Conservation (phyloP, 2,797 vertebrate species). For the Phylloscopus collybita region DNA sequence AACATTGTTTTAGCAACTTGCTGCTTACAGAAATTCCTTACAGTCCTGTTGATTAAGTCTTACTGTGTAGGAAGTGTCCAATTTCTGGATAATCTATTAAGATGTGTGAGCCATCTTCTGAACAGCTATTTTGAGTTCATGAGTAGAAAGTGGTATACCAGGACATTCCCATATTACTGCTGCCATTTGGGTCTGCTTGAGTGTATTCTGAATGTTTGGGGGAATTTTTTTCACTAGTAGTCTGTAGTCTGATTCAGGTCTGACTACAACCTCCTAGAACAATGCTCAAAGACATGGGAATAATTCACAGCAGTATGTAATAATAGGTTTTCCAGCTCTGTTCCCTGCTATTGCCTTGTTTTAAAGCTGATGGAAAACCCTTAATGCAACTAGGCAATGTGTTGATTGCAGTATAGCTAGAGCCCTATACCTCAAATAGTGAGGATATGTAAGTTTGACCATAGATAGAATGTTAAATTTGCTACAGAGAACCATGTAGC, state of each 20-base stretch:
- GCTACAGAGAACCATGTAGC: not conserved
- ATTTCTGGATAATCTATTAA: not conserved
- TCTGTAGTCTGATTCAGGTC: not conserved
- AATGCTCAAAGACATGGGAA: not conserved
- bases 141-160: not conserved
- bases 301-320: not conserved
- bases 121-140: not conserved
- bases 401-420: not conserved
- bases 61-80: not conserved
- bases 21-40: not conserved
- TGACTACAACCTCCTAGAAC: not conserved
- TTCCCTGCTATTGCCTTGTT: not conserved
- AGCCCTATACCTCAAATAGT: not conserved
- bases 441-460: not conserved
- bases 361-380: not conserved
- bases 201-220: not conserved
- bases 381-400: no score
- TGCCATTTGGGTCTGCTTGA: not conserved
- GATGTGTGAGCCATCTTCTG: not conserved
- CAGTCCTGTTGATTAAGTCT: not conserved
- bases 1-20: not conserved
- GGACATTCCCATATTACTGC: accelerated
- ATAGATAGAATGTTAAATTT: not conserved
- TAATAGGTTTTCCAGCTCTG: not conserved
- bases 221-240: not conserved